Evolutionary conservation across 2,888 invertebrate genomes (phyloP), one percentile per base, ranked within the genome.

Genomic region (Sinohyriopsis cumingii): DNA sequence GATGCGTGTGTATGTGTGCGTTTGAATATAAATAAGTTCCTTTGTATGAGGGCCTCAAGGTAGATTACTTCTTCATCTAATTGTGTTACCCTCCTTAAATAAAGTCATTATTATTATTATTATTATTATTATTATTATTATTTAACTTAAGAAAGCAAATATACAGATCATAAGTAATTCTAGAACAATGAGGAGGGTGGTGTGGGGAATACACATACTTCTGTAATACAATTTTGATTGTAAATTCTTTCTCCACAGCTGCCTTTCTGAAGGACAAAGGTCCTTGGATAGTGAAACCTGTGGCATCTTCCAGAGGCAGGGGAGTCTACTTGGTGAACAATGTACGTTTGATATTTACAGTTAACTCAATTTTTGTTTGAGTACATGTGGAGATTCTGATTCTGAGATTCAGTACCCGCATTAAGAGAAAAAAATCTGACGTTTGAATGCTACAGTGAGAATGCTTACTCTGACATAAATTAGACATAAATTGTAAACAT

Each of bases 301-400:
- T 97, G 0, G 96, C 97, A 1, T 96, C 96, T 0, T 96, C 96
- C 73, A 92, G 97, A 75, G 98, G 98, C 5, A 92, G 97, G 73
- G 98, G 97, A 75, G 96, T 96, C 80, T 96, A 95, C 88, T 94
- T 96, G 72, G 94, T 95, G 24, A 95, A 94, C 89, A 93, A 94
- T 83, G 90, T 90, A 78, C 87, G 87, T 88, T 72, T 12, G 3
- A 28, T 22, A 25, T 53, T 45, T 19, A 24, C 22, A 60, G 33
- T 33, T 33, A 9, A 33, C 33, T 33, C 9, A 33, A 9, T 33
- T 9, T 33, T 2, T 9, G 9, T 28, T 33, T 33, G 9, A 33
- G 33, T 24, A 12, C 57, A 57, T n/a, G n/a, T 57, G 57, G 7
- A 22, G 57, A 57, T 12, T 28, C 25, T 3, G 5, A 28, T 28